Percentiles rank a stretch among this genome's conserved stretches.
Evolutionary conservation across 2,888 invertebrate genomes (phyloP).

Genomic region (Notocelia uddmanniana): DNA sequence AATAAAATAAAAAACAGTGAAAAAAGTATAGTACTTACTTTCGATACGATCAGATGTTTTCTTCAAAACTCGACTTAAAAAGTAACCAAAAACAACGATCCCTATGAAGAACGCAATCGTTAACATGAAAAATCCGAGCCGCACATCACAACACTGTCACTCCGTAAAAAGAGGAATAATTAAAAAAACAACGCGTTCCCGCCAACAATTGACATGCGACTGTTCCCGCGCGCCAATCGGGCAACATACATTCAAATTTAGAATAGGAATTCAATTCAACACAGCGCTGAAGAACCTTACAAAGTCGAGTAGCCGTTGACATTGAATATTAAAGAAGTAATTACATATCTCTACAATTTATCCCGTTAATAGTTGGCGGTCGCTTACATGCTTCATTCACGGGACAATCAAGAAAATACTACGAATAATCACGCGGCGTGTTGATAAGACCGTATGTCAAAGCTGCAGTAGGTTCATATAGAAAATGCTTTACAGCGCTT

Average conservation of each 20-base stretch:
- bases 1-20: constrained; percentile 27
- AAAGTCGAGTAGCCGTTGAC: constrained; percentile 39
- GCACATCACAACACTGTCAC: constrained; percentile 77
- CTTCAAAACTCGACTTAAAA: constrained; percentile 58
- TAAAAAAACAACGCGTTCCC: constrained; percentile 65
- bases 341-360: constrained; percentile 48
- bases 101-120: constrained; percentile 65
- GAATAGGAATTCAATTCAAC: constrained; percentile 49
- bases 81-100: constrained; percentile 63
- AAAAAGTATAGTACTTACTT: constrained; percentile 59
- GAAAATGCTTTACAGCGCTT: constrained; percentile 28
- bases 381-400: constrained; percentile 50
- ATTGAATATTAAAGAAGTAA: constrained; percentile 40
- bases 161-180: constrained; percentile 55
- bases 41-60: constrained; percentile 48
- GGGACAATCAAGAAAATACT: constrained; percentile 39
- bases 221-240: constrained; percentile 58
- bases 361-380: constrained; percentile 49
- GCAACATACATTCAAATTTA: constrained; percentile 49
- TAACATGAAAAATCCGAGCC: constrained; percentile 68
- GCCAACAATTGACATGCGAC: constrained; percentile 66
- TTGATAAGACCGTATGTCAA: constrained; percentile 13
- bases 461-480: background rate
- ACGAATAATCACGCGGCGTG: constrained; percentile 22
- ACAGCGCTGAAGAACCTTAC: constrained; percentile 46